phyloP scores from a whole-genome alignment of 2,888 invertebrate genomes.

The Theristus sp. region DNA sequence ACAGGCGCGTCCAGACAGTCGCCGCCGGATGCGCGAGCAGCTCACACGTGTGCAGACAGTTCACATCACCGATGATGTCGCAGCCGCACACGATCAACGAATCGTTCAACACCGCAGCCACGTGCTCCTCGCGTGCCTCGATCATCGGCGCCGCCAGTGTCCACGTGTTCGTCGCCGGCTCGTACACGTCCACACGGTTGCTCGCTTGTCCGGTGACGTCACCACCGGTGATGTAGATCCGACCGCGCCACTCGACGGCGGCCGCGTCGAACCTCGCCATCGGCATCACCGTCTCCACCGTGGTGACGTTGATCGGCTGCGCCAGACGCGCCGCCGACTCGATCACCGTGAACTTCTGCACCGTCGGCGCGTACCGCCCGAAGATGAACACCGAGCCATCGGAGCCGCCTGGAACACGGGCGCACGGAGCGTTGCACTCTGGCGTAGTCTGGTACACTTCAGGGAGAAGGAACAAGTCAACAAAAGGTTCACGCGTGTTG shows the following conservation, averaged over 20 bases:
- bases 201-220: background rate
- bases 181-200: background rate
- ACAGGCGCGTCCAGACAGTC: background rate
- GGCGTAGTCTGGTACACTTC: too few species aligned
- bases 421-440: too few species aligned
- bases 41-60: background rate
- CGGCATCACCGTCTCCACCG: background rate
- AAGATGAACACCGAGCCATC: too few species aligned
- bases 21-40: background rate
- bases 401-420: too few species aligned
- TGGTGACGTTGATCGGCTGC: too few species aligned
- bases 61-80: background rate
- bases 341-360: too few species aligned
- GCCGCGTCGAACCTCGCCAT: background rate
- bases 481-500: too few species aligned
- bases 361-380: too few species aligned
- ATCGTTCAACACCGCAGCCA: background rate
- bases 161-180: background rate
- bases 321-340: too few species aligned
- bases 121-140: background rate
- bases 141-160: background rate
- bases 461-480: too few species aligned
- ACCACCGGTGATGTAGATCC: background rate
- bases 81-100: background rate
- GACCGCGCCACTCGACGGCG: background rate